phyloP scores from a whole-genome alignment of 2,888 invertebrate species.

The Conops quadrifasciatus region DNA sequence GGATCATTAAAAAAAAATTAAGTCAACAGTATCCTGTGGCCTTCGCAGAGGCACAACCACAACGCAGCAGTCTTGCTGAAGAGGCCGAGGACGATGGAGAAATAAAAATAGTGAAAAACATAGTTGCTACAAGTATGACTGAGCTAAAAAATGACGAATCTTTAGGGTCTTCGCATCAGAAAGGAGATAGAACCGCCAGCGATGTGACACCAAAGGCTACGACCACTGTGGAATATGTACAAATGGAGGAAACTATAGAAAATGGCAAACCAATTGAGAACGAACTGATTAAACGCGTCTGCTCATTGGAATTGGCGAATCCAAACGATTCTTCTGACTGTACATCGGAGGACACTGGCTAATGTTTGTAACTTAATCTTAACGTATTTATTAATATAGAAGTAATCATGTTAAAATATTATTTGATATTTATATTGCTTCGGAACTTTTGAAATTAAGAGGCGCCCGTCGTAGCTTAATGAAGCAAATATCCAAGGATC shows the following conservation, averaged over 20 bases:
- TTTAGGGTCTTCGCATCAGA: constrained; percentile 28
- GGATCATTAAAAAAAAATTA: constrained; percentile 82
- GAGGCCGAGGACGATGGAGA: constrained; percentile 64
- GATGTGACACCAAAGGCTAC: constrained; percentile 47
- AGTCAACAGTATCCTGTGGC: constrained; percentile 76
- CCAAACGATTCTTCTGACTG: constrained; percentile 74
- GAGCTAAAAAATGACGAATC: constrained; percentile 25
- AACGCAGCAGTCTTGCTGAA: constrained; percentile 65
- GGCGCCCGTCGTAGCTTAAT: constrained; percentile 90
- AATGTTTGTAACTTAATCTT: too few species aligned
- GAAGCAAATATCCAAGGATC: constrained; percentile 99
- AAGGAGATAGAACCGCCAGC: constrained; percentile 29
- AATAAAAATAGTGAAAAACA: constrained; percentile 16
- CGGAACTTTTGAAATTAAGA: constrained; percentile 94
- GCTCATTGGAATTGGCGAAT: constrained; percentile 73
- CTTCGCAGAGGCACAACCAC: constrained; percentile 70
- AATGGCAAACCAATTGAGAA: constrained; percentile 64
- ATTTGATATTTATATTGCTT: constrained; percentile 94
- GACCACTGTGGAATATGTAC: constrained; percentile 64
- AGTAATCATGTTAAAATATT: constrained; percentile 70
- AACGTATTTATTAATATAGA: too few species aligned
- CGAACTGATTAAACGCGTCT: constrained; percentile 63
- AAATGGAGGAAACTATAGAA: constrained; percentile 64
- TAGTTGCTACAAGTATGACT: constrained; percentile 51
- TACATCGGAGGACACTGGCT: constrained; percentile 70